A percentile compares a stretch with the other conserved stretches of the same genome.
phyloP scores from a whole-genome alignment of 1,140 invertebrate genomes.

The Cydia fagiglandana region DNA sequence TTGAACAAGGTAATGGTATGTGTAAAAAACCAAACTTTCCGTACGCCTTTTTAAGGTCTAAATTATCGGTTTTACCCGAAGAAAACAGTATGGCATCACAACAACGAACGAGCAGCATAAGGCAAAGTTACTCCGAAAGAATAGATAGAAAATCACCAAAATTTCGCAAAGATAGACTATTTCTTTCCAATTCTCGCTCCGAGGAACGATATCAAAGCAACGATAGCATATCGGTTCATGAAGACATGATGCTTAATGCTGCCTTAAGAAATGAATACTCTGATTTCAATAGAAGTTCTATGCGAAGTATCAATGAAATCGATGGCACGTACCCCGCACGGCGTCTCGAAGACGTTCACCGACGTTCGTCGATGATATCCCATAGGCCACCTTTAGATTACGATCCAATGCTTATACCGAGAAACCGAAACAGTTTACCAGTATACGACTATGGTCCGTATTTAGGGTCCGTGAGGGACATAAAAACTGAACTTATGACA shows the following conservation, averaged over 20 bases:
- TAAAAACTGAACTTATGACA: conserved; percentile 68
- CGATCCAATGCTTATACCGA: conserved; percentile 70
- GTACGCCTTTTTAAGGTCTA: conserved; percentile 88
- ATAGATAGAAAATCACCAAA: conserved; percentile 75
- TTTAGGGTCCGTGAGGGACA: conserved; percentile 65
- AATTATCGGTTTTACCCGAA: conserved; percentile 86
- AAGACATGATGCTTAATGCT: conserved; percentile 64
- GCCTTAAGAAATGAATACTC: conserved; percentile 61
- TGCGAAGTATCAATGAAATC: conserved; percentile 70
- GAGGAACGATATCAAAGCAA: conserved; percentile 77
- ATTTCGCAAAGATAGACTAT: conserved; percentile 69
- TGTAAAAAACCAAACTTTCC: conserved; percentile 85
- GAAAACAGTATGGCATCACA: conserved; percentile 82
- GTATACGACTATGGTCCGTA: conserved; percentile 70
- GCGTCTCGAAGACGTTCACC: conserved; percentile 55
- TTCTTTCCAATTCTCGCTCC: conserved; percentile 63
- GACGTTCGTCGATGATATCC: conserved; percentile 73
- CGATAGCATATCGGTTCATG: conserved; percentile 73
- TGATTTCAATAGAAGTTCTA: conserved; percentile 67
- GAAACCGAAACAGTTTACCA: conserved; percentile 75
- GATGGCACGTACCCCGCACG: conserved; percentile 56
- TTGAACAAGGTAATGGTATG: conserved; percentile 69
- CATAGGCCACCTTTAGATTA: conserved; percentile 67
- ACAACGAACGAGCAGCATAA: conserved; percentile 65
- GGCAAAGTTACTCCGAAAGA: conserved; percentile 77